Percentiles rank a stretch among this genome's conserved stretches.
Conservation (phyloP, 1,140 invertebrate genomes). For the Heliothis virescens region DNA sequence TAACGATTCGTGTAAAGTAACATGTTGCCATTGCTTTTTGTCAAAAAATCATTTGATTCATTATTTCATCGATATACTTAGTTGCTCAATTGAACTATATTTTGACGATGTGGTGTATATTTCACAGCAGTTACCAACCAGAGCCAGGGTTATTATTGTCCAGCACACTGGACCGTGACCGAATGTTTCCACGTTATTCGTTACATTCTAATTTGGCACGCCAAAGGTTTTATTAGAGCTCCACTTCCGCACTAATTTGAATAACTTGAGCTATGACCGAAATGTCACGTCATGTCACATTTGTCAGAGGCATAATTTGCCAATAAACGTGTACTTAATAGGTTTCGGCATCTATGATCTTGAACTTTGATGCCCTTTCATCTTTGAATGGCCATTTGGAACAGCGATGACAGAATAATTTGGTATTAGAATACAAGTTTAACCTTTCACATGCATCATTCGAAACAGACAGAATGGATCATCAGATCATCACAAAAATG, state of each 20-base stretch:
- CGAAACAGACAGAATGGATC: conserved; percentile 9
- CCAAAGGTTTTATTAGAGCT: conserved; percentile 12
- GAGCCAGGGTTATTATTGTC: conserved; percentile 24
- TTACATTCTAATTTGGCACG: conserved; percentile 40
- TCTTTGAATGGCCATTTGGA: not conserved
- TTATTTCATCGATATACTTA: too few relatives aligned
- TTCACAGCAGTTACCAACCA: conserved; percentile 13
- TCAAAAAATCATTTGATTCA: too few relatives aligned
- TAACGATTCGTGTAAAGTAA: too few relatives aligned
- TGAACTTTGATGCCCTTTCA: conserved; percentile 32
- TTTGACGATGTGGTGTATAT: not conserved
- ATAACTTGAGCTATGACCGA: conserved; percentile 21
- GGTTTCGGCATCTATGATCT: not conserved
- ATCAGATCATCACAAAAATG: not conserved
- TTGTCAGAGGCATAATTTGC: conserved; percentile 1
- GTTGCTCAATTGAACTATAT: not conserved
- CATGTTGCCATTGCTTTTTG: too few relatives aligned
- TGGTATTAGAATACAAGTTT: not conserved
- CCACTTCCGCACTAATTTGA: conserved; percentile 36
- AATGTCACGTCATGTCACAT: conserved; percentile 24
- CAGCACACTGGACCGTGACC: conserved; percentile 7
- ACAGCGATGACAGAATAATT: conserved; percentile 12
- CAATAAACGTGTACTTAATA: not conserved
- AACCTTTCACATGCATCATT: conserved; percentile 27
- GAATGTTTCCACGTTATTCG: conserved; percentile 28